Conservation (phyloP, 2,888 invertebrate genomes). For the Brachynemurus nebulosus region DNA sequence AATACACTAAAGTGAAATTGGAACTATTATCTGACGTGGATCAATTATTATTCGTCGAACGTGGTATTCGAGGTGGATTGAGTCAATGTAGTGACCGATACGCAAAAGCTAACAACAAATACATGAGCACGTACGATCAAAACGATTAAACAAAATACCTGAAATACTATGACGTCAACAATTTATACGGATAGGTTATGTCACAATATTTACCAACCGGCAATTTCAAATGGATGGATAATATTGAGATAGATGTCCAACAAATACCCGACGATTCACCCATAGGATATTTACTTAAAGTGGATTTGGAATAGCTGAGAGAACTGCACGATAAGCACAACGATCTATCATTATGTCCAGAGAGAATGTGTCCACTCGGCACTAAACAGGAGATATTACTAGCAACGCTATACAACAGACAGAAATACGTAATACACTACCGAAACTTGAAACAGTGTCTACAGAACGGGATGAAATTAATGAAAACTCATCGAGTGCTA, state of each 20-base stretch:
- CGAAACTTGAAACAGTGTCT: conserved; percentile 21
- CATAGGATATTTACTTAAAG: conserved; percentile 27
- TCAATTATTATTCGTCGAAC: conserved; percentile 23
- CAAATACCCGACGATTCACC: conserved; percentile 14
- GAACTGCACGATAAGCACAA: conserved; percentile 25
- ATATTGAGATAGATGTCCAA: conserved; percentile 9
- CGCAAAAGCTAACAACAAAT: conserved; percentile 26
- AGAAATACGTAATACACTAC: conserved; percentile 23
- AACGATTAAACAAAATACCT: conserved; percentile 18
- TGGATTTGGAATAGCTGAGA: conserved; percentile 29
- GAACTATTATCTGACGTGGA: conserved; percentile 26
- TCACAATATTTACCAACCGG: too few relatives aligned
- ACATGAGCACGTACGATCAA: conserved; percentile 22
- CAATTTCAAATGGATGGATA: conserved; percentile 23
- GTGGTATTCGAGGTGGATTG: conserved; percentile 24
- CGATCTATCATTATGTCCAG: conserved; percentile 22
- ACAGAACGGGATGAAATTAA: conserved; percentile 19
- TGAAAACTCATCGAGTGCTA: conserved; percentile 24
- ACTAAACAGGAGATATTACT: conserved; percentile 17
- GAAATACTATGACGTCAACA: conserved; percentile 24
- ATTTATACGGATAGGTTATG: conserved; percentile 22
- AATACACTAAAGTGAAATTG: conserved; percentile 22
- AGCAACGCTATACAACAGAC: conserved; percentile 19
- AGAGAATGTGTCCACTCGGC: conserved; percentile 16
- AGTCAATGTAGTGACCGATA: conserved; percentile 23